These are phyloP conservation scores for Hydractinia echinata DNA, from an alignment of 30 jellyfish, hydroid and myxozoan species.

Conservation along the genomic window DNA sequence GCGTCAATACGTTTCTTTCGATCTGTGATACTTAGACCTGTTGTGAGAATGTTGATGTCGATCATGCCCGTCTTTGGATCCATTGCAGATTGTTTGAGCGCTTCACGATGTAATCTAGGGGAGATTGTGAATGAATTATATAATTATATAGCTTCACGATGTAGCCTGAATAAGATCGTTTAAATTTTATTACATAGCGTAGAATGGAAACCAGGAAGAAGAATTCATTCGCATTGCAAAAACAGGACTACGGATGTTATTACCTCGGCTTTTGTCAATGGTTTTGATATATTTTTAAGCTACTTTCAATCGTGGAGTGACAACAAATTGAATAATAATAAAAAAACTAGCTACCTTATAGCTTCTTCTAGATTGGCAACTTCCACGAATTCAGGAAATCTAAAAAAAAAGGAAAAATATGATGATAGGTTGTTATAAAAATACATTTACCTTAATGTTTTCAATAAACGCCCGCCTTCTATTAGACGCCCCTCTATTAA, in stretches of 20 bases:
- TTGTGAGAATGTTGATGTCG: constrained; percentile 85
- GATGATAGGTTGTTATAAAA: too few relatives aligned
- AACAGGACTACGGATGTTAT: too few relatives aligned
- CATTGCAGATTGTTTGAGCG: constrained; percentile 96
- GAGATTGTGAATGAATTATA: too few relatives aligned
- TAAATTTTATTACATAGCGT: too few relatives aligned
- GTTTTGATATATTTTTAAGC: background rate
- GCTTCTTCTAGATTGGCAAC: constrained; percentile 98
- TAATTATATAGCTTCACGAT: constrained; percentile 92
- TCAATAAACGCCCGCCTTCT: too few relatives aligned
- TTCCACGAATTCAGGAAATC: constrained; percentile 94
- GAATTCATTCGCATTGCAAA: too few relatives aligned
- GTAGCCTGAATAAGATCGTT: constrained; percentile 38
- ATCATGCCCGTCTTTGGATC: constrained; percentile 99
- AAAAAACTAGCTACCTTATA: constrained; percentile 46
- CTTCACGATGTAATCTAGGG: constrained; percentile 88
- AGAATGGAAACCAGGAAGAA: too few relatives aligned
- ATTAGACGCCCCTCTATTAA: too few relatives aligned
- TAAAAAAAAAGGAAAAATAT: background rate
- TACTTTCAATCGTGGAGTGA: too few relatives aligned
- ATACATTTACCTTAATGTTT: too few relatives aligned
- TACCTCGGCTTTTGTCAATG: too few relatives aligned
- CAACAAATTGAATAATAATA: too few relatives aligned
- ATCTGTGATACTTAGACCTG: constrained; percentile 90
- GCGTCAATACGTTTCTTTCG: constrained; percentile 75